phyloP scores from a whole-genome alignment of 2,888 invertebrate genomes.

The Pammene fasciana region DNA sequence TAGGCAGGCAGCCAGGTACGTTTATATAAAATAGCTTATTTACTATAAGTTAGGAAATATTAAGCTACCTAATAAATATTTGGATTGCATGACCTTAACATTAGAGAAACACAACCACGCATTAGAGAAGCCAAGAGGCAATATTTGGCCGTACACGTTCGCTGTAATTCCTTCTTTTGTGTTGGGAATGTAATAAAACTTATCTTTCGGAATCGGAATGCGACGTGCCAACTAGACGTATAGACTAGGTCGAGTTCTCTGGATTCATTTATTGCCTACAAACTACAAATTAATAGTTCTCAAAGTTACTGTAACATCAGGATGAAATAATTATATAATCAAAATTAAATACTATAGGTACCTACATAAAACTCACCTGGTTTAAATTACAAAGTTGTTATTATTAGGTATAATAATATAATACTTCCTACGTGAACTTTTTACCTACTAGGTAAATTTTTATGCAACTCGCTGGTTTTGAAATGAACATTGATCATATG shows the following conservation, averaged over 20 bases:
- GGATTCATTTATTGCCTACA: not conserved
- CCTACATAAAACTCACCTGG: not conserved
- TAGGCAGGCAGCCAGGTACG: too few relatives aligned
- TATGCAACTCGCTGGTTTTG: too few relatives aligned
- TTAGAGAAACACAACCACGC: slow-evolving; percentile 14
- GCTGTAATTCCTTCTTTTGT: slow-evolving; percentile 60
- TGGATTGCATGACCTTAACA: too few relatives aligned
- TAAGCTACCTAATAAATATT: too few relatives aligned
- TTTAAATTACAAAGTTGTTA: not conserved
- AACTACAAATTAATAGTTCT: not conserved
- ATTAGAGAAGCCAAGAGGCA: slow-evolving; percentile 50
- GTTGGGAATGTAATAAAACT: slow-evolving; percentile 72
- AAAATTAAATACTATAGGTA: not conserved
- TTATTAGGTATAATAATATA: too few relatives aligned
- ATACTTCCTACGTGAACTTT: too few relatives aligned
- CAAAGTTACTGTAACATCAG: not conserved
- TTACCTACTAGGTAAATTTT: too few relatives aligned
- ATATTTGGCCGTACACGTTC: slow-evolving; percentile 68
- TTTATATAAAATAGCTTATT: too few relatives aligned
- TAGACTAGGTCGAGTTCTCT: slow-evolving; percentile 12
- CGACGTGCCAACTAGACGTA: slow-evolving; percentile 51
- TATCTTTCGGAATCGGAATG: slow-evolving; percentile 63
- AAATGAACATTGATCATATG: too few relatives aligned
- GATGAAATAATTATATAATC: too few relatives aligned
- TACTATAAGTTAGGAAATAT: too few relatives aligned